phyloP scores from a whole-genome alignment of 2,113 vertebrate genomes.

The Bubo blakistoni region DNA sequence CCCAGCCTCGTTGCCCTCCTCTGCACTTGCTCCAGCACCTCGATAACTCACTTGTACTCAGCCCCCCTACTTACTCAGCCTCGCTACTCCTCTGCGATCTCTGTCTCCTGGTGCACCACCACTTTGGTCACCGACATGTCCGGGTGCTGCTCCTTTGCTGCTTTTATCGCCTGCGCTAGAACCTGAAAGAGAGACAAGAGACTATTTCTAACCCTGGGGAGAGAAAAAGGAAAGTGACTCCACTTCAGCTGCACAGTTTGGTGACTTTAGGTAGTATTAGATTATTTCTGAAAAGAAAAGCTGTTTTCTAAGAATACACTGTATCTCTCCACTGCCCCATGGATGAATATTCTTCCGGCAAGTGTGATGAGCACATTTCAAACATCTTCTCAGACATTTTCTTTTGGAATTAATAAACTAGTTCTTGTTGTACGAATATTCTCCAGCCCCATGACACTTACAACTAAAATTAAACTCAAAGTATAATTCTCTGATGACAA shows the following conservation, averaged over 20 bases:
- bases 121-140: slow-evolving; percentile 99
- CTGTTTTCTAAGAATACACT: neutral
- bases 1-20: too few species aligned
- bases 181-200: slow-evolving; percentile 72
- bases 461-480: neutral
- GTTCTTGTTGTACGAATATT: neutral
- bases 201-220: neutral
- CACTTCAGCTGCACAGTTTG: neutral
- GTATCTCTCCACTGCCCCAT: neutral
- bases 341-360: neutral
- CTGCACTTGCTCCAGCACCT: too few species aligned
- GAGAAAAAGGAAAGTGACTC: neutral
- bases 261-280: neutral
- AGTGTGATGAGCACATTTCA: neutral
- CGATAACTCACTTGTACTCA: accelerated
- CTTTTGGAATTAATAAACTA: neutral
- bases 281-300: neutral
- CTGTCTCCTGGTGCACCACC: slow-evolving; percentile 97
- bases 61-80: slow-evolving; percentile 17
- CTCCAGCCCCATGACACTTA: neutral
- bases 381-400: neutral
- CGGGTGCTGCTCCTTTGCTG: slow-evolving; percentile 95
- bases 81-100: slow-evolving; percentile 87
- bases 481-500: neutral
- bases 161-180: slow-evolving; percentile 94